phyloP scores from a whole-genome alignment of 1,140 invertebrate genomes.

The Papilio polytes region DNA sequence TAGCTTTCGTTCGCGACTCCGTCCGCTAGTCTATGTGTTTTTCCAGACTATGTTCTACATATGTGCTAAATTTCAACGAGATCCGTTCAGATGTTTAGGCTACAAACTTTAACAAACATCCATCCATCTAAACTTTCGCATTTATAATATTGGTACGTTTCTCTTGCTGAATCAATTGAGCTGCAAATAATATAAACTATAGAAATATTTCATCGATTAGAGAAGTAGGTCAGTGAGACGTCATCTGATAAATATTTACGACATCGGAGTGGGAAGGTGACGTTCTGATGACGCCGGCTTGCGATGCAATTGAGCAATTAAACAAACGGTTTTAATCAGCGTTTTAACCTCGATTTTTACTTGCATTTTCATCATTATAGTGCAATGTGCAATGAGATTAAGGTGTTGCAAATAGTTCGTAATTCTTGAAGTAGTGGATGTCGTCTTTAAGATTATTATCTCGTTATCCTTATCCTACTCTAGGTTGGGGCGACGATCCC shows the following conservation, averaged over 20 bases:
- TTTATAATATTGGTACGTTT: neutral
- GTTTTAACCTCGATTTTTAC: neutral
- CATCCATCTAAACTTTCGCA: too few relatives aligned
- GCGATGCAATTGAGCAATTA: conserved; percentile 3
- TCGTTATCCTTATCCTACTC: too few relatives aligned
- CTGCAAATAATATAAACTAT: neutral
- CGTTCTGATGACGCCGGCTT: neutral
- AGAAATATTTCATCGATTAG: conserved; percentile 15
- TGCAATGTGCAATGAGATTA: conserved; percentile 1
- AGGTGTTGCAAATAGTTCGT: neutral
- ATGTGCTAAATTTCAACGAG: too few relatives aligned
- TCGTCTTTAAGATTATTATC: too few relatives aligned
- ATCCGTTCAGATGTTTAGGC: too few relatives aligned
- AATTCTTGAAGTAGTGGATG: too few relatives aligned
- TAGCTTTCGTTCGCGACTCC: too few relatives aligned
- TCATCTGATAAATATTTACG: conserved; percentile 18
- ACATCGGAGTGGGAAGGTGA: neutral
- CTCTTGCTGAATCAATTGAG: neutral
- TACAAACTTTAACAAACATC: too few relatives aligned
- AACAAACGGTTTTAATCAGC: neutral
- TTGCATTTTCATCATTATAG: neutral
- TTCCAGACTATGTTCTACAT: too few relatives aligned
- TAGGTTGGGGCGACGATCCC: too few relatives aligned
- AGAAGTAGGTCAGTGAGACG: conserved; percentile 2
- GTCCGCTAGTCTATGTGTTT: too few relatives aligned